These are phyloP conservation scores for Ichneumoninae sp. DNA, from an alignment of 2,888 invertebrate species.

Conservation along the genomic window DNA sequence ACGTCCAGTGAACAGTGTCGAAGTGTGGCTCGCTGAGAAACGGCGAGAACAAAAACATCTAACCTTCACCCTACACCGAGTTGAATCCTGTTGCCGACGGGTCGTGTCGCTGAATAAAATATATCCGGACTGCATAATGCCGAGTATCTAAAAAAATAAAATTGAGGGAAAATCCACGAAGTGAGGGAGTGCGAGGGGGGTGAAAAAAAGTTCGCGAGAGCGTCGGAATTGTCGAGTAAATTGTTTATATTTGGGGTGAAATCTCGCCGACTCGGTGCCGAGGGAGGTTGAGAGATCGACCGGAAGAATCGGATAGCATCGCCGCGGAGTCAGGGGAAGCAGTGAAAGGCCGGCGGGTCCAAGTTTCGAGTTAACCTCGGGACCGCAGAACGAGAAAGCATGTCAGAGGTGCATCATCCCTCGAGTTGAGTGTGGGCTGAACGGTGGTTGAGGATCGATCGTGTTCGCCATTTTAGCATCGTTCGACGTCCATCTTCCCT, in stretches of 20 bases:
- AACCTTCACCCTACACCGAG: not conserved
- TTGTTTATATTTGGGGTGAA: not conserved
- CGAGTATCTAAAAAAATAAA: not conserved
- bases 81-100: not conserved
- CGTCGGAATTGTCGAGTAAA: not conserved
- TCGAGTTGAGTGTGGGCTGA: slow-evolving; percentile 54
- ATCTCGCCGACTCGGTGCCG: not conserved
- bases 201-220: not conserved
- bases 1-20: slow-evolving; percentile 18
- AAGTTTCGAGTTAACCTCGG: slow-evolving; percentile 21
- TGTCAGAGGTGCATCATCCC: slow-evolving; percentile 36
- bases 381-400: slow-evolving; percentile 10
- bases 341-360: not conserved
- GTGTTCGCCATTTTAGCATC: slow-evolving; percentile 79
- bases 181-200: not conserved
- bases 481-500: slow-evolving; percentile 64
- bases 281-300: not conserved
- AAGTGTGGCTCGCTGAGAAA: not conserved
- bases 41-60: not conserved
- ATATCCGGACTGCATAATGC: not conserved
- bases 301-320: not conserved
- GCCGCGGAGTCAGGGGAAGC: not conserved
- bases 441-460: slow-evolving; percentile 77
- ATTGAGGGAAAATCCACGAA: not conserved
- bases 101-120: not conserved